Evolutionary conservation across 2,797 vertebrate genomes (phyloP).

Genomic region (Muscicapa striata): DNA sequence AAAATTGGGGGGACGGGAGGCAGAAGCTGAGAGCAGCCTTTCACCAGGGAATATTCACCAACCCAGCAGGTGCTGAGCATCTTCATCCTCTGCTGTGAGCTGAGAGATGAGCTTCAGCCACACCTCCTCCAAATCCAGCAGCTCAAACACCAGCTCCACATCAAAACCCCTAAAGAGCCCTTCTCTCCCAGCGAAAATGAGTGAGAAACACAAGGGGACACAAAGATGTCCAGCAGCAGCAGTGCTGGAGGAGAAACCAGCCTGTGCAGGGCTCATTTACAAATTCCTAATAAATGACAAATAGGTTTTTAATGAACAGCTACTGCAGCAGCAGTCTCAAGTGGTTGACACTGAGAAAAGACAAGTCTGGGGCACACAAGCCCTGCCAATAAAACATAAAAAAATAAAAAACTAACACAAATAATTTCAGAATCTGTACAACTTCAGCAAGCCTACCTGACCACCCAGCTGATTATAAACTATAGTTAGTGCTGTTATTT

Average conservation of each 20-base stretch:
- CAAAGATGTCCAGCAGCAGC: not conserved
- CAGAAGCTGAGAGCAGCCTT: slow-evolving; percentile 5
- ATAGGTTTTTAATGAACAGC: not conserved
- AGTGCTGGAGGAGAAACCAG: not conserved
- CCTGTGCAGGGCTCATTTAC: not conserved
- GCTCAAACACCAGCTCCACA: not conserved
- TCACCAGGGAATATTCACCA: not conserved
- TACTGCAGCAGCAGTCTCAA: not conserved
- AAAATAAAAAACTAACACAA: not conserved
- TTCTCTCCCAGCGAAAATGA: not conserved
- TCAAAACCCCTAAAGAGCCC: not conserved
- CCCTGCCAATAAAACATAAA: not conserved
- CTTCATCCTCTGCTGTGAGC: not conserved
- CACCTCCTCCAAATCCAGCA: not conserved
- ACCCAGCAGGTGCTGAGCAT: not conserved
- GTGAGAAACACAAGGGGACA: not conserved
- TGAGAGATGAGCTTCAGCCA: not conserved
- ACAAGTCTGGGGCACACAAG: not conserved
- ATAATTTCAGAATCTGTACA: not conserved
- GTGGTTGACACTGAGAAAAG: not conserved
- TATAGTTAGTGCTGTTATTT: accelerated
- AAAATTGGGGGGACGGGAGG: not conserved
- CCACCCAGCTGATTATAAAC: not conserved
- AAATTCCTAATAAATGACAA: slow-evolving; percentile 1
- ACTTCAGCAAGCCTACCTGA: not conserved